Evolutionary conservation across 2,113 vertebrate species (phyloP), one percentile per base, ranked within the genome.

Genomic region (Tupaia tana): DNA sequence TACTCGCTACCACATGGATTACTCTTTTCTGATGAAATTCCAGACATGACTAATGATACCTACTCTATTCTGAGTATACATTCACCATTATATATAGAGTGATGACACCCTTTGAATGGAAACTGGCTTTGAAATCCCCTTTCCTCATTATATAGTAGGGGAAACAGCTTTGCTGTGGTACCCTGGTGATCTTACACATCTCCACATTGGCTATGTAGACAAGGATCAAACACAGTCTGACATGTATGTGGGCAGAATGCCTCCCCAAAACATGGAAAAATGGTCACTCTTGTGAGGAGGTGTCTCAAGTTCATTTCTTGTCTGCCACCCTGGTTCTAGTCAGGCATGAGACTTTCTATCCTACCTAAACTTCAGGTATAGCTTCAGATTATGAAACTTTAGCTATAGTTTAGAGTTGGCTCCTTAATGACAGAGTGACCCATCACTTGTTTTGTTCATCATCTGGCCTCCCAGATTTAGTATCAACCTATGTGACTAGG

Each of bases 261-360:
- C 19, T 93, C n/a, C 27, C 80, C 75, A 34, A n/a, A 86, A 91
- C 52, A 78, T 73, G 71, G 52, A 52, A 92, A 90, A 24, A 67
- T 7, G 63, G 20, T 80, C 63, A 71, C 12, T 81, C 63, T 74
- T 77, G n/a, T 93, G 61, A 88, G 15, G 43, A 74, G 20, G 22
- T 93, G 77, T 91, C 61, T 7, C 19, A 88, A 88, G 29, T 86
- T 61, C 20, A 54, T 96, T 96, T 93, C 83, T 94, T 29, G 77
- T n/a, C 3, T 91, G 20, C 78, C 56, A 85, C 25, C 27, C 14
- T 81, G 31, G 7, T 91, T 89, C 67, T 19, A 86, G 54, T 80
- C 54, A 88, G 11, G 22, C 67, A 27, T 96, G 66, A 10, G 15
- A 79, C 52, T 79, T 93, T 79, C 66, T 15, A 19, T 52, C 18